Percentiles rank a stretch among this genome's conserved stretches.
Evolutionary conservation across 1,140 invertebrate species (phyloP).

Genomic region (Drosophila sulfurigaster): DNA sequence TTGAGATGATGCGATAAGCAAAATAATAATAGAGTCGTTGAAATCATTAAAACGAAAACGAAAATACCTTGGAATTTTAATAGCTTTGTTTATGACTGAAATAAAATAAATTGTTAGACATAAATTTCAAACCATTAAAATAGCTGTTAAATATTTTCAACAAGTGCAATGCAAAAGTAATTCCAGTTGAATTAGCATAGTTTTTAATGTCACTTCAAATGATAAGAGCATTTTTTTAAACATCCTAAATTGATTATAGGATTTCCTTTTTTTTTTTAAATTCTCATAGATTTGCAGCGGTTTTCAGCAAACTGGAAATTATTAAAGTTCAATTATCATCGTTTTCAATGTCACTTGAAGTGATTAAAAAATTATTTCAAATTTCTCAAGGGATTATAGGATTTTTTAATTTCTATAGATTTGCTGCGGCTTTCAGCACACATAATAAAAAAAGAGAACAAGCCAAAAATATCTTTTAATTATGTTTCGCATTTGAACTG

Average conservation of each 20-base stretch:
- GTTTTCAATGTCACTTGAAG: neutral
- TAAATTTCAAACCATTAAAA: neutral
- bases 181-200: neutral
- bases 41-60: no score
- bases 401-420: constrained; percentile 41
- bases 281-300: constrained; percentile 53
- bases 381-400: constrained; percentile 26
- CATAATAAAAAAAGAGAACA: constrained; percentile 19
- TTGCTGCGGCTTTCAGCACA: constrained; percentile 65
- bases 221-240: neutral
- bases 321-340: neutral
- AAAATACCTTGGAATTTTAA: no score
- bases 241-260: constrained; percentile 18
- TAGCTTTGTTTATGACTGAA: no score
- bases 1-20: neutral
- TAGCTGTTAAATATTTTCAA: neutral
- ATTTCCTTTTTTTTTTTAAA: neutral
- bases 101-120: neutral
- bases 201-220: neutral
- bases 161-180: neutral
- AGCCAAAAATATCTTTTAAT: constrained; percentile 72
- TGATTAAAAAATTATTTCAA: neutral
- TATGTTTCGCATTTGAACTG: constrained; percentile 30
- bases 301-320: constrained; percentile 52
- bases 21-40: neutral